Evolutionary conservation across 2,797 vertebrate genomes (phyloP).

Genomic region (Clarias laeviceps): DNA sequence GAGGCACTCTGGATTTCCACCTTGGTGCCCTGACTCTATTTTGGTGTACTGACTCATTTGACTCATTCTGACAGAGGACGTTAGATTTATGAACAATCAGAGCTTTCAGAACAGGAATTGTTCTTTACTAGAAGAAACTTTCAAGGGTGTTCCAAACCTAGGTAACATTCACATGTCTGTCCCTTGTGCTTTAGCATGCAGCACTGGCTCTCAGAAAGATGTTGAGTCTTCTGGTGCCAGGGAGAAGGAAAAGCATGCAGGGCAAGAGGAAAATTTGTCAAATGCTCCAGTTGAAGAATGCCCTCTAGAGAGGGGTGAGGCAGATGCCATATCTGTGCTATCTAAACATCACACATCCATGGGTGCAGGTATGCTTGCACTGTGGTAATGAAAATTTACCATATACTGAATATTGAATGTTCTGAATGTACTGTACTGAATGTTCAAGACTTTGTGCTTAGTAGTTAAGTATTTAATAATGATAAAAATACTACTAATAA

Average conservation of each 20-base stretch:
- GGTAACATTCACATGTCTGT: constrained; percentile 27
- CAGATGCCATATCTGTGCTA: constrained; percentile 21
- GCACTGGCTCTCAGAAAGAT: constrained; percentile 26
- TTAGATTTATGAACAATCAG: neutral
- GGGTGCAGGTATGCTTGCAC: constrained; percentile 17
- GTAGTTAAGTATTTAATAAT: neutral
- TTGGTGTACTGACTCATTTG: neutral
- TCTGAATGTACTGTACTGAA: too few relatives aligned
- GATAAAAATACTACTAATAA: too few relatives aligned
- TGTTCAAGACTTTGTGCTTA: neutral
- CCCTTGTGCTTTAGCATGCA: constrained; percentile 44
- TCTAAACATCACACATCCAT: constrained; percentile 19
- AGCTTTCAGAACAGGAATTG: neutral
- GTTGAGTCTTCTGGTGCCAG: neutral
- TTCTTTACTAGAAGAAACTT: neutral
- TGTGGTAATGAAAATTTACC: neutral
- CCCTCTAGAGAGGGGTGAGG: constrained; percentile 27
- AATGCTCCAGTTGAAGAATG: constrained; percentile 6
- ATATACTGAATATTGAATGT: neutral
- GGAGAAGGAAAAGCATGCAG: constrained; percentile 22
- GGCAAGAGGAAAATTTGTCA: constrained; percentile 26
- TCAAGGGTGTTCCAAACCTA: neutral
- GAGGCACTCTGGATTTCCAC: neutral
- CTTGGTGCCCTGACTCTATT: neutral
- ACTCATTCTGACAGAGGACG: neutral